Conservation (phyloP, 2,888 invertebrate species). For the Clusia tigrina region DNA sequence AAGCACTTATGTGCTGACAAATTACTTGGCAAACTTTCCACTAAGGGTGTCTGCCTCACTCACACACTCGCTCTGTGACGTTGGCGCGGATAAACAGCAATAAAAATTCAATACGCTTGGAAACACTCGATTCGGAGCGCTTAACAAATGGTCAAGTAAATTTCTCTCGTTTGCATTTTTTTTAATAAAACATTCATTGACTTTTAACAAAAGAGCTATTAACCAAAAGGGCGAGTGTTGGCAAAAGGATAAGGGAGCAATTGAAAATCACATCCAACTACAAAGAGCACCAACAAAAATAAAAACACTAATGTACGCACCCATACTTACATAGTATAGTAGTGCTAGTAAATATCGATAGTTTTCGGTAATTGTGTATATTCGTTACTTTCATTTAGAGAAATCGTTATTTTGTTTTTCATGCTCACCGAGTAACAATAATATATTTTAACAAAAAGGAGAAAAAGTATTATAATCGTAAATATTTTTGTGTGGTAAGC, state of each 20-base stretch:
- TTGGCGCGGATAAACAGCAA: neutral
- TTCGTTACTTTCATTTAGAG: too few relatives aligned
- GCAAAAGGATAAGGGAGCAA: neutral
- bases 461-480: too few relatives aligned
- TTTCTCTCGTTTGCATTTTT: neutral
- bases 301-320: neutral
- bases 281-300: neutral
- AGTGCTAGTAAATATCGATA: too few relatives aligned
- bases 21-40: neutral
- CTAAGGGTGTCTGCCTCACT: neutral
- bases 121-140: neutral
- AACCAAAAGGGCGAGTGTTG: conserved; percentile 1
- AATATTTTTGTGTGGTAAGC: too few relatives aligned
- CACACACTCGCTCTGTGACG: neutral
- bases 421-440: too few relatives aligned
- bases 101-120: conserved; percentile 2
- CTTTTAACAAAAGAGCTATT: conserved; percentile 24
- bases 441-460: too few relatives aligned
- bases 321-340: too few relatives aligned
- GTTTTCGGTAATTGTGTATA: too few relatives aligned
- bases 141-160: conserved; percentile 9
- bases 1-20: neutral
- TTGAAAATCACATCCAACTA: conserved; percentile 7
- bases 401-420: too few relatives aligned
- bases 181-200: conserved; percentile 21